Conservation (phyloP, 2,888 invertebrate genomes). For the Heliconius cydno region DNA sequence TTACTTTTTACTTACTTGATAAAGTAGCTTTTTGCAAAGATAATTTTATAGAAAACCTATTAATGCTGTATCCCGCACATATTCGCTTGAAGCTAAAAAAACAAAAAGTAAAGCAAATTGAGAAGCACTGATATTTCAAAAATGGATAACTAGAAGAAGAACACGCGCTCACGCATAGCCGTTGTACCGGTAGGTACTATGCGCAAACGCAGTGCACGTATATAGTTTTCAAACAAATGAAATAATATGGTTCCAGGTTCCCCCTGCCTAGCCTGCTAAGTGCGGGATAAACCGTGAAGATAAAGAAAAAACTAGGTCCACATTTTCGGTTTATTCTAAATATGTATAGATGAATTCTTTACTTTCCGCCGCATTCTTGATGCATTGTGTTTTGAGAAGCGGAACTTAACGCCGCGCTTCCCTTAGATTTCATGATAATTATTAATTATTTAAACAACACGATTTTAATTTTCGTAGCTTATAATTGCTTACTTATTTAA, state of each 20-base stretch:
- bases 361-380: neutral
- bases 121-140: constrained; percentile 39
- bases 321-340: too few relatives aligned
- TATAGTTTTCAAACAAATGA: constrained; percentile 12
- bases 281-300: too few relatives aligned
- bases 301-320: too few relatives aligned
- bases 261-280: too few relatives aligned
- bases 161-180: constrained; percentile 49
- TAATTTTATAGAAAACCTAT: too few relatives aligned
- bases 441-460: neutral
- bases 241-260: constrained; percentile 19
- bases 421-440: neutral
- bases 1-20: too few relatives aligned
- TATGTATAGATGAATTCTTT: neutral
- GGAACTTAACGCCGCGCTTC: neutral
- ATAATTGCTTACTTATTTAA: neutral
- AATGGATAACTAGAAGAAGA: constrained; percentile 51
- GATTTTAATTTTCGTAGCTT: neutral
- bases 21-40: too few relatives aligned
- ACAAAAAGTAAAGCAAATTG: neutral
- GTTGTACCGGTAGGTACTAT: constrained; percentile 47
- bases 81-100: too few relatives aligned
- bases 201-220: constrained; percentile 8
- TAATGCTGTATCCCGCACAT: too few relatives aligned
- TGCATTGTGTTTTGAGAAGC: neutral